Percentiles rank a stretch among this genome's conserved stretches.
These are phyloP conservation scores for Acipenser ruthenus DNA, from an alignment of 2,797 vertebrate species.

Conservation along the genomic window DNA sequence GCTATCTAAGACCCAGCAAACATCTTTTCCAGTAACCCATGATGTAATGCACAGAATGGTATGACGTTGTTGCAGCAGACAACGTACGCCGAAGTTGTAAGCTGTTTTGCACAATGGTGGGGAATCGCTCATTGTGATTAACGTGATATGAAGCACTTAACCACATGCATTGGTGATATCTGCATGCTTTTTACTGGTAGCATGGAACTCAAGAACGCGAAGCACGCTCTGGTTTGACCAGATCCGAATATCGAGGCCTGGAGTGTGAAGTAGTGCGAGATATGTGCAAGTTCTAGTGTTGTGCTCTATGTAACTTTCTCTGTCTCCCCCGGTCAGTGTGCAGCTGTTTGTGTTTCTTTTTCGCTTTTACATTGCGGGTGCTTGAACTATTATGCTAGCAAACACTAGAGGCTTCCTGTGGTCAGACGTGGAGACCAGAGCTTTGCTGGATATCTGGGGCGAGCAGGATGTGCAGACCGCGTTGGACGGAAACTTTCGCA, in stretches of 20 bases:
- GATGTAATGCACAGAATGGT: background rate
- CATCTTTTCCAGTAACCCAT: background rate
- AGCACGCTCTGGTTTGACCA: background rate
- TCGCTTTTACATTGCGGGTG: no score
- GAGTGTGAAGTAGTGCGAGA: background rate
- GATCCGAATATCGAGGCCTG: background rate
- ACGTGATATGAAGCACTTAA: background rate
- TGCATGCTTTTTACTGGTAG: background rate
- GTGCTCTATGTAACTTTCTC: slow-evolving; percentile 28
- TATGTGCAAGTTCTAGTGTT: background rate
- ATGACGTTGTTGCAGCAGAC: background rate
- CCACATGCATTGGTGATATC: background rate
- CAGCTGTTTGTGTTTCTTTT: background rate
- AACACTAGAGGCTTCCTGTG: slow-evolving; percentile 55
- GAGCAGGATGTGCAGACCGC: slow-evolving; percentile 66
- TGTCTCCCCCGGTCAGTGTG: slow-evolving; percentile 26
- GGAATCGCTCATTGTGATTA: background rate
- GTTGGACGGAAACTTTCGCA: slow-evolving; percentile 61
- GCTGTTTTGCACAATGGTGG: background rate
- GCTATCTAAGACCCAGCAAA: background rate
- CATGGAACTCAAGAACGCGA: background rate
- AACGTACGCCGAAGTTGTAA: background rate
- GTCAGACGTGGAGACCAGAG: slow-evolving; percentile 68
- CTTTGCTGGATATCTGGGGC: slow-evolving; percentile 67
- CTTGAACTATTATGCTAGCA: slow-evolving; percentile 27